Evolutionary conservation across 2,797 vertebrate species (phyloP), one percentile per base, ranked within the genome.

Genomic region (Paedocypris micromegethes): DNA sequence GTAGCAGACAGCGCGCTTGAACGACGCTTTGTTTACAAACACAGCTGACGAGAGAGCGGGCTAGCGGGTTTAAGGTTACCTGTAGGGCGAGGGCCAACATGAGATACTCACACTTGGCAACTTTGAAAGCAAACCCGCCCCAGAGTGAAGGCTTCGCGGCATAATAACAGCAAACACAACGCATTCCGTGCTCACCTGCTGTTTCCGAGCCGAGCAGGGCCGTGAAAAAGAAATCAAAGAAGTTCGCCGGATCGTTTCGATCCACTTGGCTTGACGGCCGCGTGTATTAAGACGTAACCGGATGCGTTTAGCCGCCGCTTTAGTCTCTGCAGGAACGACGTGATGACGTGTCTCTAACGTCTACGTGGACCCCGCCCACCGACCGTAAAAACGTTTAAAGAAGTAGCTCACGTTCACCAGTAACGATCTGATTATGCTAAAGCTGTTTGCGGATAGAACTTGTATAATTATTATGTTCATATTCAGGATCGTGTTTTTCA

Each of bases 241-340:
- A 42, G 3, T 2, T 37, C 6, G n/a, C 6, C 7, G 39, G 6
- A 7, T 48, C 39, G 54, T 58, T 48, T 54, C 44, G 2, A 49
- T 54, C 44, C 40, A 48, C 58, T 69, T 55, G 46, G 67, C 58
- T 61, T 43, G 51, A 54, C 51, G 58, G 38, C 58, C 58, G 58
- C 56, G 48, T 41, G 59, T 53, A 45, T 51, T 57, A 3, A 50
- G 50, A 46, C 66, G 61, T 45, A 58, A 74, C 68, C 72, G 55
- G 75, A n/a, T 43, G 68, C 62, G 57, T 62, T 76, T 57, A 64
- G 64, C 57, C 37, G 37, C 49, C 69, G 47, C 46, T 68, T 68
- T 54, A 23, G 49, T 4, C 51, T 47, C 7, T 56, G 61, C 38
- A 69, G 41, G 59, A 46, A 49, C 50, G 49, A 8, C 75, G 65